Percentiles rank a stretch among this genome's conserved stretches.
These are phyloP conservation scores for Leptobrachium leishanense DNA, from an alignment of 2,113 vertebrate species.

Conservation along the genomic window DNA sequence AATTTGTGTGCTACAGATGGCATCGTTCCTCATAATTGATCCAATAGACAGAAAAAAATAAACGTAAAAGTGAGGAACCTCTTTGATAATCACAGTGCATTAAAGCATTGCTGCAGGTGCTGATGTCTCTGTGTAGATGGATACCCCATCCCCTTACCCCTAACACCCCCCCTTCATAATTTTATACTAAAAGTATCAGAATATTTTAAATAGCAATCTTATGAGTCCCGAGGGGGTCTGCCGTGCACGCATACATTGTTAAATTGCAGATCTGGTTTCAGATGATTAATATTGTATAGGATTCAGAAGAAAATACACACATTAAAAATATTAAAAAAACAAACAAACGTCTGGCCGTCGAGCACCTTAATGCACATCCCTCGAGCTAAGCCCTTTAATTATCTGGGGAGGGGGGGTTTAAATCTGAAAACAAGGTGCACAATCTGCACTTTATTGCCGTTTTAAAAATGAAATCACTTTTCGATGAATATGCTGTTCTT, in stretches of 20 bases:
- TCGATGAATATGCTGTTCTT: slow-evolving; percentile 31
- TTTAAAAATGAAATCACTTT: neutral
- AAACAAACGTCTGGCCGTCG: neutral
- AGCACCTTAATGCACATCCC: too few species aligned
- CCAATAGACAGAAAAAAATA: neutral
- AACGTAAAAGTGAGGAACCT: neutral
- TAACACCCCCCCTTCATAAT: neutral
- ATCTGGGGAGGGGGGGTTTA: neutral
- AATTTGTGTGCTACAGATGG: neutral
- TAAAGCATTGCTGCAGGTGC: neutral
- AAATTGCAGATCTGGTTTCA: neutral
- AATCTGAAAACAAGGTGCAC: too few species aligned
- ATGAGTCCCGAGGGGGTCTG: neutral
- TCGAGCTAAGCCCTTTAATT: neutral
- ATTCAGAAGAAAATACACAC: slow-evolving; percentile 2
- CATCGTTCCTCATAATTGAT: neutral
- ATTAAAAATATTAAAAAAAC: neutral
- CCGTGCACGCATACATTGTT: neutral
- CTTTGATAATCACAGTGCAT: neutral
- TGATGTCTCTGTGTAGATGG: neutral
- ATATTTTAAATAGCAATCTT: neutral
- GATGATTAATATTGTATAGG: slow-evolving; percentile 38
- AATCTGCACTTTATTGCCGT: too few species aligned
- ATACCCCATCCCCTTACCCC: neutral
- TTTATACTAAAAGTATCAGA: neutral